Evolutionary conservation across 2,888 invertebrate genomes (phyloP).

Genomic region (Mesochorus sp.): DNA sequence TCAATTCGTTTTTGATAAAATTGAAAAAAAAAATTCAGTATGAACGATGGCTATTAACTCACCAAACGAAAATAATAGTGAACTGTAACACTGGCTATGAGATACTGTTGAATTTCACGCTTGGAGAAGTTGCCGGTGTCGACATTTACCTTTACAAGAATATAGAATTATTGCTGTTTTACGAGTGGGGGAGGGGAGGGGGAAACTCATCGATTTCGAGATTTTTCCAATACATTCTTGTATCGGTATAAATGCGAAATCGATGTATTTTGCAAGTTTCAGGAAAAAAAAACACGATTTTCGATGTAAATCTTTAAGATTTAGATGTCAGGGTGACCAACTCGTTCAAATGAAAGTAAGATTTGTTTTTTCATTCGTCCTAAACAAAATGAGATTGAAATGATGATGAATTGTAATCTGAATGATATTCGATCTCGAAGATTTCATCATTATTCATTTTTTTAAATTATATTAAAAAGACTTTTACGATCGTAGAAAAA

Average conservation of each 20-base stretch:
- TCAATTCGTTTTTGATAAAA: no score
- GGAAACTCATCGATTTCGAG: not conserved
- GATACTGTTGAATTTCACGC: conserved; percentile 60
- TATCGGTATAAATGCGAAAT: not conserved
- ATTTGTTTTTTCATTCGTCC: not conserved
- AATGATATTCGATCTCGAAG: not conserved
- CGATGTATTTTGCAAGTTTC: not conserved
- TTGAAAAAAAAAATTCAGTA: not conserved
- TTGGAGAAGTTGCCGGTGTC: conserved; percentile 28
- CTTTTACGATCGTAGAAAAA: not conserved
- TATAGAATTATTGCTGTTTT: conserved; percentile 38
- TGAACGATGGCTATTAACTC: not conserved
- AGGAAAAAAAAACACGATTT: no score
- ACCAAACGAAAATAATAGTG: conserved; percentile 18
- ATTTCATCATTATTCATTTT: not conserved
- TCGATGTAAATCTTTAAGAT: no score
- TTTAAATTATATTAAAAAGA: not conserved
- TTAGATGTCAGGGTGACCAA: no score
- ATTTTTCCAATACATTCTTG: no score
- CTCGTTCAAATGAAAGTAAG: no score
- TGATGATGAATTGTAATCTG: no score
- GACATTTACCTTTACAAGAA: conserved; percentile 9
- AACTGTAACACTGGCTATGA: conserved; percentile 45
- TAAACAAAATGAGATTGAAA: not conserved
- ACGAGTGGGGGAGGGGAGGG: no score